Conservation (phyloP, 2,797 vertebrate species). For the Ctenopoma kingsleyae region DNA sequence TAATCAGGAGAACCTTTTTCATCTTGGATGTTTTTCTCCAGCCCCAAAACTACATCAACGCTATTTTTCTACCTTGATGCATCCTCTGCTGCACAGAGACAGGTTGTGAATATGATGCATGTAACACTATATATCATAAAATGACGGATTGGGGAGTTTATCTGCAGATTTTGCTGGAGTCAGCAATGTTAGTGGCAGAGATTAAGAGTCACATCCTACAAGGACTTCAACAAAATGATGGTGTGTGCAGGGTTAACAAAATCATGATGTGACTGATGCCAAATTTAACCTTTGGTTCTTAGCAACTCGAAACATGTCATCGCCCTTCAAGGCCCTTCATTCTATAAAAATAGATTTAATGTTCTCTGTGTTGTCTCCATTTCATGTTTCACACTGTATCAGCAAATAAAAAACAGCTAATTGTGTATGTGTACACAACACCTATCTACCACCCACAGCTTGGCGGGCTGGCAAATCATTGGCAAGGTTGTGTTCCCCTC, state of each 20-base stretch:
- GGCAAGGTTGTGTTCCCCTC: conserved; percentile 64
- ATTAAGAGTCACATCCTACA: conserved; percentile 41
- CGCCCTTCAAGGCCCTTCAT: neutral
- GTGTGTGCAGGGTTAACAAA: conserved; percentile 23
- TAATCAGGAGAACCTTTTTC: neutral
- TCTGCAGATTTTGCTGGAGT: conserved; percentile 48
- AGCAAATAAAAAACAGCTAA: conserved; percentile 28
- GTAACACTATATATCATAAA: conserved; percentile 34
- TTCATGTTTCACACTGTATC: conserved; percentile 24
- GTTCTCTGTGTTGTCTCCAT: conserved; percentile 2
- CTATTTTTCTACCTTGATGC: conserved; percentile 11
- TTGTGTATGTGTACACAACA: conserved; percentile 21
- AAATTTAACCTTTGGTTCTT: conserved; percentile 8
- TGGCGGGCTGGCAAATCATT: conserved; percentile 38
- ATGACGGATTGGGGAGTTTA: conserved; percentile 48
- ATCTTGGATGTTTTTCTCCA: neutral
- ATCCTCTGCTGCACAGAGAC: conserved; percentile 20
- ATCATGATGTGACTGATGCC: conserved; percentile 32
- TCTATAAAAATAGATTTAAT: neutral
- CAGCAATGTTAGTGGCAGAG: conserved; percentile 44
- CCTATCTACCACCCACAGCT: conserved; percentile 64
- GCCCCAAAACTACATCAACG: neutral
- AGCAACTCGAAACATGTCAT: neutral
- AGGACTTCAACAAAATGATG: conserved; percentile 29
- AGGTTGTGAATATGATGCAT: conserved; percentile 37